Percentiles rank a stretch among this genome's conserved stretches.
These are phyloP conservation scores for Neosilurus mollespiculum DNA, from an alignment of 2,797 vertebrate species.

Conservation along the genomic window DNA sequence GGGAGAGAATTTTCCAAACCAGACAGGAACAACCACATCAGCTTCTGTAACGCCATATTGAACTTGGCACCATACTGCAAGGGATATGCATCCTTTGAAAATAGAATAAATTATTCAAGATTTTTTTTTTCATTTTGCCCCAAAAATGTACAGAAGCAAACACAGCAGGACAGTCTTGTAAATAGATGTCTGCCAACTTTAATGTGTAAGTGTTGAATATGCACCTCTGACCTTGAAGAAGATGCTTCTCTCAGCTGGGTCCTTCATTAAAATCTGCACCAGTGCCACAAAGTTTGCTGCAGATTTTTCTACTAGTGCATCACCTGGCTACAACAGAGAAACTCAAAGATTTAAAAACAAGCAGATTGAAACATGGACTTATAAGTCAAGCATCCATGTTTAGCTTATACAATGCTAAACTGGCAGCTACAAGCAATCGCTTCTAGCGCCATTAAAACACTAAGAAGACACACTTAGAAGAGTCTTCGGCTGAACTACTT, in stretches of 20 bases:
- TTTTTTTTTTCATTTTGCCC: neutral
- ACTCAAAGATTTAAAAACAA: neutral
- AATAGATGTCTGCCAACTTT: neutral
- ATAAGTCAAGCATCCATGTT: neutral
- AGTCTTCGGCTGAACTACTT: neutral
- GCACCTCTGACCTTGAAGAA: constrained; percentile 70
- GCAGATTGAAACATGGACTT: neutral
- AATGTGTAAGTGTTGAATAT: neutral
- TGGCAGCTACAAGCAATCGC: neutral
- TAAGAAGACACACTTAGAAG: neutral
- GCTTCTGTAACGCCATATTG: constrained; percentile 62
- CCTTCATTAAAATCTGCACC: constrained; percentile 59
- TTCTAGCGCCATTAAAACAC: neutral
- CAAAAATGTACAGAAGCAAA: neutral
- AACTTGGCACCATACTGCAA: constrained; percentile 69
- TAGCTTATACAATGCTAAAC: neutral
- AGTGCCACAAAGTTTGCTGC: constrained; percentile 63
- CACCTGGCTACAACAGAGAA: constrained; percentile 35
- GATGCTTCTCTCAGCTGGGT: constrained; percentile 45
- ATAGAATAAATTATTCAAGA: neutral
- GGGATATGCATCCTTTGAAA: constrained; percentile 63
- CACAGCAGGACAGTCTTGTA: neutral
- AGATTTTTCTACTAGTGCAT: constrained; percentile 60
- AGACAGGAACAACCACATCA: constrained; percentile 71
- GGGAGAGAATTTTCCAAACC: constrained; percentile 77